These are phyloP conservation scores for Lutraria lutraria DNA, from an alignment of 2,888 invertebrate genomes.

Conservation along the genomic window DNA sequence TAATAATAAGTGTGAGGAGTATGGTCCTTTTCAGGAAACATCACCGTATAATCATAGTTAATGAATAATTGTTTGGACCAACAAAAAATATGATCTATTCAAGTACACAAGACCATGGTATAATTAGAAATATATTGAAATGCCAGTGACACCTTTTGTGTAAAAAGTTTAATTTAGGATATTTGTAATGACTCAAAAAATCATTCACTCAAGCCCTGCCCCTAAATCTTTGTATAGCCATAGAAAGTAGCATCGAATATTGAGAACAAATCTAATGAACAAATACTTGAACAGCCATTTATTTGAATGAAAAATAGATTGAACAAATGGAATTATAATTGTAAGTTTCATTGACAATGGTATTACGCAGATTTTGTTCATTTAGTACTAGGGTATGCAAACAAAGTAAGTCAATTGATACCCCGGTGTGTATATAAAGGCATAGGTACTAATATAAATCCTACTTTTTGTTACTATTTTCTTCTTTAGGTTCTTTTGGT, in stretches of 20 bases:
- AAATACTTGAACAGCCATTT: constrained; percentile 25
- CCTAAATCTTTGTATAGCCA: constrained; percentile 6
- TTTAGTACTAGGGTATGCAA: constrained; percentile 33
- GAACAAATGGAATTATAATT: constrained; percentile 33
- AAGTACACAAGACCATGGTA: constrained; percentile 1
- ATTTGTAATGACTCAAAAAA: background rate
- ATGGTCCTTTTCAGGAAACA: background rate
- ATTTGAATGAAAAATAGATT: constrained; percentile 33
- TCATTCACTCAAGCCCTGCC: background rate
- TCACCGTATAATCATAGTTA: background rate
- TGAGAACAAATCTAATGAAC: background rate
- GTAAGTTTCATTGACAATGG: constrained; percentile 1
- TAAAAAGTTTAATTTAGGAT: background rate
- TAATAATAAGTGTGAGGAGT: constrained; percentile 2
- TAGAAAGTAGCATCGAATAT: background rate
- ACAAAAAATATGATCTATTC: background rate
- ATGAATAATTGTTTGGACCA: background rate
- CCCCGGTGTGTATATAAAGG: background rate
- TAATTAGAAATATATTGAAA: constrained; percentile 22
- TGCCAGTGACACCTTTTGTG: background rate
- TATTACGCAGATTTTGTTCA: constrained; percentile 30
- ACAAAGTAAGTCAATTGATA: constrained; percentile 15
- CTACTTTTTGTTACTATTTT: background rate
- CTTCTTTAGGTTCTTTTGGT: constrained; percentile 20
- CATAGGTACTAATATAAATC: constrained; percentile 4